phyloP scores from a whole-genome alignment of 2,888 invertebrate genomes.

The Megastigmus dorsalis region DNA sequence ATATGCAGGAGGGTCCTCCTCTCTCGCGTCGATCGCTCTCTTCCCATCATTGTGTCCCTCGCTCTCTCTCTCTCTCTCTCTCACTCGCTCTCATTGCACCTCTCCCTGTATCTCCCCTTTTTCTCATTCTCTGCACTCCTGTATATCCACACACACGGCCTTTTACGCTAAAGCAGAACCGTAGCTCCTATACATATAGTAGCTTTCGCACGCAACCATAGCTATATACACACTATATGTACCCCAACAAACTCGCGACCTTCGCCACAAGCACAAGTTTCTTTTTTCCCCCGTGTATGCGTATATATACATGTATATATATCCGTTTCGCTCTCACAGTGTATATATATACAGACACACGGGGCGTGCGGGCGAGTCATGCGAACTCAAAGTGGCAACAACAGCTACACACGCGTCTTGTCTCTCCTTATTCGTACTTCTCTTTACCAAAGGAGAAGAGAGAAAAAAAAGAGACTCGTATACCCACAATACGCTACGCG shows the following conservation, averaged over 20 bases:
- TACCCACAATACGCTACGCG: neutral
- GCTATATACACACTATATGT: too few species aligned
- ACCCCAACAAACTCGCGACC: neutral
- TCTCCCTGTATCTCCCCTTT: neutral
- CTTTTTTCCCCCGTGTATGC: neutral
- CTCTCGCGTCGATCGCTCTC: constrained; percentile 45
- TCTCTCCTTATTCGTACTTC: neutral
- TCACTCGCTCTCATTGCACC: neutral
- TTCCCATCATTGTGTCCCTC: constrained; percentile 46
- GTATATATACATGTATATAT: too few species aligned
- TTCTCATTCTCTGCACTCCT: constrained; percentile 1
- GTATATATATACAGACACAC: too few species aligned
- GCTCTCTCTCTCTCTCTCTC: neutral
- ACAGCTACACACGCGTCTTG: neutral
- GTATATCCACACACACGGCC: neutral
- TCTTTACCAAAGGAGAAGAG: too few species aligned
- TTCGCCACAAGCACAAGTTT: neutral
- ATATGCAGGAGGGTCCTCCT: constrained; percentile 33
- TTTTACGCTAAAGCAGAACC: constrained; percentile 1
- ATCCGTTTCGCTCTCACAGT: too few species aligned
- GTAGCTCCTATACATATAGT: neutral
- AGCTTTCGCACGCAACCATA: too few species aligned
- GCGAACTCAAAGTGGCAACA: neutral
- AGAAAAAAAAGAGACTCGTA: neutral
- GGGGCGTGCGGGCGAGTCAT: too few species aligned